Conservation (phyloP, 1,140 invertebrate species). For the Lepidurus couesii region DNA sequence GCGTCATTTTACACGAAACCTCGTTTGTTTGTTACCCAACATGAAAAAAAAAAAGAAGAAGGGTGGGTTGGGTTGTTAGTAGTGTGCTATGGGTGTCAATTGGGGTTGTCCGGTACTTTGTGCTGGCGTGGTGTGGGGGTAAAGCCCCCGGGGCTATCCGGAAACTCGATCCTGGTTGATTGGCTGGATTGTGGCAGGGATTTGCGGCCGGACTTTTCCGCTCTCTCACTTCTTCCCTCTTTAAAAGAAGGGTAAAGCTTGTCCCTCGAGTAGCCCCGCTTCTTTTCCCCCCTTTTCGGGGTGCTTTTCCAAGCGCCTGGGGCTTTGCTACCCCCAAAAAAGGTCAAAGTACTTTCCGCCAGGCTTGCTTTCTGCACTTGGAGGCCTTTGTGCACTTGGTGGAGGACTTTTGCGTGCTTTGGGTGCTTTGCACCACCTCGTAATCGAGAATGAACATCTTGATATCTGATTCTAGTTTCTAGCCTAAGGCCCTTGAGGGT, state of each 20-base stretch:
- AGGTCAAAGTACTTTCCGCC: too few species aligned
- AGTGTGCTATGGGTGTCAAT: not conserved
- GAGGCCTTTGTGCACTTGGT: too few species aligned
- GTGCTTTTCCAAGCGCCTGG: too few species aligned
- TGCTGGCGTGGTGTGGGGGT: not conserved
- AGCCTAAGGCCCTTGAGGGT: too few species aligned
- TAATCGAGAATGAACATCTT: too few species aligned
- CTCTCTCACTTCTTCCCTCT: not conserved
- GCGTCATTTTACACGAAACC: not conserved
- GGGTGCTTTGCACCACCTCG: too few species aligned
- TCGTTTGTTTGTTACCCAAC: not conserved
- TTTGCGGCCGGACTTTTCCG: not conserved
- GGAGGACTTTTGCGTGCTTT: too few species aligned
- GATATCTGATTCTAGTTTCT: too few species aligned
- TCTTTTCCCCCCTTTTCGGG: too few species aligned
- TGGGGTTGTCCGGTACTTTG: constrained; percentile 1
- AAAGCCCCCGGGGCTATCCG: not conserved
- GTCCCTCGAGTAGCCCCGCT: too few species aligned
- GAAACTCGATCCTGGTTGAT: constrained; percentile 14
- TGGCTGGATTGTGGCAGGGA: not conserved
- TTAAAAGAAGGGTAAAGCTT: not conserved
- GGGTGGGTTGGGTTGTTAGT: not conserved
- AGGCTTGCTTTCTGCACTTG: too few species aligned
- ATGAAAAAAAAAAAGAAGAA: not conserved
- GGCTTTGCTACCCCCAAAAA: too few species aligned